phyloP scores from a whole-genome alignment of 2,113 vertebrate species.

The Glaucomys volans region DNA sequence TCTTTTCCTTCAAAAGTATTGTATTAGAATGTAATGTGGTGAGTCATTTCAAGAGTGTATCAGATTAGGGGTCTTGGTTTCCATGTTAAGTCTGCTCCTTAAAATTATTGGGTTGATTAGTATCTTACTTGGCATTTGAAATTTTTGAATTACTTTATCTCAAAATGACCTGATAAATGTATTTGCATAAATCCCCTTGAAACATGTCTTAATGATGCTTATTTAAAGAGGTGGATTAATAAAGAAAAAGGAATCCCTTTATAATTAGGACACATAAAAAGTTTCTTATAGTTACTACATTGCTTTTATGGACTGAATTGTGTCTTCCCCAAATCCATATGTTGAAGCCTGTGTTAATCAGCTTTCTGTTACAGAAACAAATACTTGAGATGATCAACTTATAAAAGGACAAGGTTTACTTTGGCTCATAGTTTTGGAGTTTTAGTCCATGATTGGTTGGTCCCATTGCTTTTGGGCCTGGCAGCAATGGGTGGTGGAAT shows the following conservation, averaged over 20 bases:
- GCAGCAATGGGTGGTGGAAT: rapidly evolving
- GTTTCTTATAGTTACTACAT: neutral
- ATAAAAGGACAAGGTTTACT: neutral
- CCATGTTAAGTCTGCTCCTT: neutral
- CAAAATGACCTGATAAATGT: neutral
- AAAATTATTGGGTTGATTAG: neutral
- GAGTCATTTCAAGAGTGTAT: neutral
- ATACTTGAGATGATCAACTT: neutral
- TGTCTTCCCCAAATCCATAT: neutral
- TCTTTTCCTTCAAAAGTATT: neutral
- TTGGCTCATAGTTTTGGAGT: neutral
- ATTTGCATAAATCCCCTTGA: neutral
- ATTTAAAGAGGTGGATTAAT: neutral
- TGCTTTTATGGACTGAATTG: neutral
- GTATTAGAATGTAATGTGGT: neutral
- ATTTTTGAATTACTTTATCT: neutral
- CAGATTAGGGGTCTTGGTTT: neutral
- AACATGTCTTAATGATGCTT: neutral
- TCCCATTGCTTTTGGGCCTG: neutral
- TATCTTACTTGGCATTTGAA: neutral
- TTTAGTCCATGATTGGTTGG: neutral
- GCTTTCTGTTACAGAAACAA: neutral
- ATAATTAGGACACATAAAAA: neutral
- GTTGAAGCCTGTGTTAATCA: neutral
- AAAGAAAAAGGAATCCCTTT: neutral